phyloP scores from a whole-genome alignment of 2,113 vertebrate genomes.

The Osmerus mordax region DNA sequence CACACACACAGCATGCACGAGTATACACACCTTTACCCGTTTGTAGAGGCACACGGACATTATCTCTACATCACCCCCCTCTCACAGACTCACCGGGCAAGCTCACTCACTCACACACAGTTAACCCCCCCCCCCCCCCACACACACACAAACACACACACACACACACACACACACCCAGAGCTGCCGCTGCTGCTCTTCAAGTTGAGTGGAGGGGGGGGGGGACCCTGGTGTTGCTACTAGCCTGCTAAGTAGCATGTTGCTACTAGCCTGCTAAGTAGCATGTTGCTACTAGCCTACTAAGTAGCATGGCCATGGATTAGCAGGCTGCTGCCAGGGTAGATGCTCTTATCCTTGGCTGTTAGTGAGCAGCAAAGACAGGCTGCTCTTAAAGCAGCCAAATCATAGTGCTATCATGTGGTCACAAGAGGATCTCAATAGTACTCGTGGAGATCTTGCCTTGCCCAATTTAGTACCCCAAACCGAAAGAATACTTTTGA shows the following conservation, averaged over 20 bases:
- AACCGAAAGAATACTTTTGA: too few species aligned
- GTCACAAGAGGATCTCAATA: neutral
- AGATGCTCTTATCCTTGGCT: conserved; percentile 51
- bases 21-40: neutral
- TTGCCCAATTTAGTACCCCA: too few species aligned
- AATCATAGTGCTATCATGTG: conserved; percentile 39
- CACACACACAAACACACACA: neutral
- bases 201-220: conserved; percentile 45
- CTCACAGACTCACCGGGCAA: neutral
- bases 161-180: neutral
- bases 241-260: neutral
- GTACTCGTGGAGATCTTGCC: neutral
- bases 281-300: conserved; percentile 28
- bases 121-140: neutral
- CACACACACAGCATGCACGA: neutral
- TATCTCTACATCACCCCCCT: neutral
- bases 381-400: conserved; percentile 49
- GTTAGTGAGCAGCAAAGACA: conserved; percentile 40
- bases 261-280: conserved; percentile 11
- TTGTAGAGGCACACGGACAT: neutral
- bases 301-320: conserved; percentile 64
- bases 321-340: conserved; percentile 52
- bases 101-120: neutral
- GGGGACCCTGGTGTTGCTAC: too few species aligned
- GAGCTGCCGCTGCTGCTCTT: conserved; percentile 19